These are phyloP conservation scores for Araneus ventricosus DNA, from an alignment of 1,140 invertebrate species.

Conservation along the genomic window DNA sequence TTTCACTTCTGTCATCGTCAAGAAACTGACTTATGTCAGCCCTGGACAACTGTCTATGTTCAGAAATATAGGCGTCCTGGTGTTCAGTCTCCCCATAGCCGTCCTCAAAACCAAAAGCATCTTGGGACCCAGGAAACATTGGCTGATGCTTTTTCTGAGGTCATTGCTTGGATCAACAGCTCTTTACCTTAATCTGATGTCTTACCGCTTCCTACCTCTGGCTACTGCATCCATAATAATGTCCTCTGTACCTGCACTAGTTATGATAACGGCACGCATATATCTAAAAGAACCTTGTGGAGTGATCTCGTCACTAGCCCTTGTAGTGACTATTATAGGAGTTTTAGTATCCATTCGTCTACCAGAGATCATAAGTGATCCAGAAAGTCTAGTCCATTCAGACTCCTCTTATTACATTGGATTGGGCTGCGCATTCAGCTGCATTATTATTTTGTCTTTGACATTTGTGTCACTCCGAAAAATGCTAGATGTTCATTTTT, in stretches of 20 bases:
- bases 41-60: conserved; percentile 42
- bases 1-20: conserved; percentile 42
- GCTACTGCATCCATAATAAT: conserved; percentile 94
- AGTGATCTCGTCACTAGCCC: conserved; percentile 87
- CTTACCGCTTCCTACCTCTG: conserved; percentile 91
- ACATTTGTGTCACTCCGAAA: conserved; percentile 91
- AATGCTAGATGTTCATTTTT: conserved; percentile 92
- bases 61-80: conserved; percentile 3
- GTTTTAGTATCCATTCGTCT: conserved; percentile 90
- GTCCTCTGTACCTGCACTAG: conserved; percentile 94
- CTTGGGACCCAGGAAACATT: conserved; percentile 35
- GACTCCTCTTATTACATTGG: conserved; percentile 80
- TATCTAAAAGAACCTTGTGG: conserved; percentile 85
- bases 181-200: conserved; percentile 49
- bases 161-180: conserved; percentile 29
- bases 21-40: conserved; percentile 39
- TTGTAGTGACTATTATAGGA: conserved; percentile 89
- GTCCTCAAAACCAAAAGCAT: not conserved
- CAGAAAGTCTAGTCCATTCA: not conserved
- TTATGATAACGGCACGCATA: conserved; percentile 91
- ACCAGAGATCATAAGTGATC: conserved; percentile 65
- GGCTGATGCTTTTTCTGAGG: not conserved
- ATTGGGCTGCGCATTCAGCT: conserved; percentile 89
- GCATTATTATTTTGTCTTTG: conserved; percentile 92
- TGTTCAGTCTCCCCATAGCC: conserved; percentile 9